Conservation (phyloP, 2,113 vertebrate species). For the Meles meles region DNA sequence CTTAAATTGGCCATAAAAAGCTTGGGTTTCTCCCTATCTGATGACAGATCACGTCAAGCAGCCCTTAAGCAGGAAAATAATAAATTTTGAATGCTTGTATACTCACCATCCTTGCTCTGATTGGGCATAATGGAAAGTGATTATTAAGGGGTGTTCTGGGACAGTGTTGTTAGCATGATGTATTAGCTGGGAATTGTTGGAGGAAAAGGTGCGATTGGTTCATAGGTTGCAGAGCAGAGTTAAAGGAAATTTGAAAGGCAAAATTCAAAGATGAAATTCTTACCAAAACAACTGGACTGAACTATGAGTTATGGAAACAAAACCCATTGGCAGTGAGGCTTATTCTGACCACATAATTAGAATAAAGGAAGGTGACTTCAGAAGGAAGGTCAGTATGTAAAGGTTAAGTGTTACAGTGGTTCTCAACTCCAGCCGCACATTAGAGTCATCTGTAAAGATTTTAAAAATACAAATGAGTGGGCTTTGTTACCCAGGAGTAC, state of each 20-base stretch:
- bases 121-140: background rate
- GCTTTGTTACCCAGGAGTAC: background rate
- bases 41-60: background rate
- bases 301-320: background rate
- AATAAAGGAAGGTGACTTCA: background rate
- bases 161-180: background rate
- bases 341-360: background rate
- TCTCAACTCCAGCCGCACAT: background rate
- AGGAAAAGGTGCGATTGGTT: background rate
- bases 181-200: background rate
- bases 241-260: background rate
- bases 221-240: background rate
- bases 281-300: background rate
- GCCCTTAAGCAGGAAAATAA: background rate
- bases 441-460: background rate
- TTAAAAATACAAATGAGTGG: background rate
- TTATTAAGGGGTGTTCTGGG: background rate
- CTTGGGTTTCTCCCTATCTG: background rate
- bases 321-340: background rate
- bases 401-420: background rate
- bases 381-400: background rate
- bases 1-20: background rate
- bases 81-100: background rate
- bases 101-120: background rate
- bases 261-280: background rate